Evolutionary conservation across 1,140 invertebrate genomes (phyloP), one percentile per base, ranked within the genome.

Genomic region (Papilio xuthus): DNA sequence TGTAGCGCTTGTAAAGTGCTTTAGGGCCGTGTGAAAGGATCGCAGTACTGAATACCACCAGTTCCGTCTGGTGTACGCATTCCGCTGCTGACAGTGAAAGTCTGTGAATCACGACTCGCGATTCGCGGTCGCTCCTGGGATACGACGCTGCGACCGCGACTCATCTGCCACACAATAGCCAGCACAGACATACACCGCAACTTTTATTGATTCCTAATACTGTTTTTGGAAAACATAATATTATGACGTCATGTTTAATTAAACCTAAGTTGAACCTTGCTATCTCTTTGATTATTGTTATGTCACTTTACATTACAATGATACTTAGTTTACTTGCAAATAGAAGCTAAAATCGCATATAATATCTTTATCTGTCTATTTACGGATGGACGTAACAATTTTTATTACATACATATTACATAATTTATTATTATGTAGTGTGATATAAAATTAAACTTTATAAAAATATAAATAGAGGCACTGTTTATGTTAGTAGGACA

Each of bases 21-120:
- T 71, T 42, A 42, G 18, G 20, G 20, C 37, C 41, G 32, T 69
- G 63, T 23, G 69, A 71, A 71, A 71, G n/a, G 32, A 41, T 42
- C 18, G 60, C 26, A 67, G 28, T 71, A 13, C 10, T 32, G 20
- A 41, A 71, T 71, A 71, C 18, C 28, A n/a, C 20, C 32, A 42
- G 32, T 20, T n/a, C 37, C 69, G 69, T 42, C 10, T 32, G 32
- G 15, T 71, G 37, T 37, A 18, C 69, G 69, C 69, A 71, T 71
- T 71, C 69, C 69, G 32, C 6, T 8, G 69, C 41, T 37, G 41
- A 71, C 15, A 71, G 69, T 42, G 37, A 71, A 71, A 71, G 69
- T 71, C 8, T 4, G 32, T 42, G 69, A 71, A 18, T 71, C 69
- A 71, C 12, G 69, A 71, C 8, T 41, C 8, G 32, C 8, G n/a